These are phyloP conservation scores for Euura saliciscinereae DNA, from an alignment of 1,140 invertebrate species.

Conservation along the genomic window DNA sequence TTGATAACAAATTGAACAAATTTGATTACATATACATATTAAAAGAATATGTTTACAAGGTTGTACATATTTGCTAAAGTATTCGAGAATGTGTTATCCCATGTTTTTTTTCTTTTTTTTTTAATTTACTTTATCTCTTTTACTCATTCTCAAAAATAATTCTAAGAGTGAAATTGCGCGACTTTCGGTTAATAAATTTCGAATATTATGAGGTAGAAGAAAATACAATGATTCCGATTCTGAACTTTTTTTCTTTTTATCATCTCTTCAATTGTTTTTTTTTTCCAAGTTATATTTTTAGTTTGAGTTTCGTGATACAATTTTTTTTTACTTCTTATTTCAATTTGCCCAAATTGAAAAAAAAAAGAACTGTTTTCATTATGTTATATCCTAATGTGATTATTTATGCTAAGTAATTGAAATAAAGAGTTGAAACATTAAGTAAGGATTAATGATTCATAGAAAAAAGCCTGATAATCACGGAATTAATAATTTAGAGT, in stretches of 20 bases:
- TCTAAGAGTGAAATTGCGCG: background rate
- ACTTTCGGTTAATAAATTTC: background rate
- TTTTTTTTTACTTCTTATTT: background rate
- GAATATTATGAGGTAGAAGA: background rate
- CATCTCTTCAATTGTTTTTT: too few species aligned
- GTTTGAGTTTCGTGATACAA: too few species aligned
- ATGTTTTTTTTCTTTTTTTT: background rate
- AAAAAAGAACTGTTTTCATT: too few species aligned
- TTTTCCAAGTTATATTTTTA: too few species aligned
- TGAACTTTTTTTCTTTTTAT: background rate
- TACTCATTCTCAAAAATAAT: background rate
- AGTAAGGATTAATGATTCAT: background rate
- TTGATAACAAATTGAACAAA: background rate
- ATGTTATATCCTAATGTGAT: background rate
- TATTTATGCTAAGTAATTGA: conserved; percentile 3
- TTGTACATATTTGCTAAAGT: conserved; percentile 10
- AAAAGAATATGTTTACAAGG: background rate
- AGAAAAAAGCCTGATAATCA: background rate
- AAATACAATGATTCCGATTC: background rate
- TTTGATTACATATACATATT: background rate
- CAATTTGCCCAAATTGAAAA: background rate
- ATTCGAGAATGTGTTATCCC: background rate
- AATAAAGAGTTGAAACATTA: background rate
- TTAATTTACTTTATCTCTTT: too few species aligned
- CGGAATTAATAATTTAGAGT: background rate